A percentile compares a stretch with the other conserved stretches of the same genome.
These are phyloP conservation scores for Heteronetta atricapilla DNA, from an alignment of 2,113 vertebrate genomes.

Conservation along the genomic window DNA sequence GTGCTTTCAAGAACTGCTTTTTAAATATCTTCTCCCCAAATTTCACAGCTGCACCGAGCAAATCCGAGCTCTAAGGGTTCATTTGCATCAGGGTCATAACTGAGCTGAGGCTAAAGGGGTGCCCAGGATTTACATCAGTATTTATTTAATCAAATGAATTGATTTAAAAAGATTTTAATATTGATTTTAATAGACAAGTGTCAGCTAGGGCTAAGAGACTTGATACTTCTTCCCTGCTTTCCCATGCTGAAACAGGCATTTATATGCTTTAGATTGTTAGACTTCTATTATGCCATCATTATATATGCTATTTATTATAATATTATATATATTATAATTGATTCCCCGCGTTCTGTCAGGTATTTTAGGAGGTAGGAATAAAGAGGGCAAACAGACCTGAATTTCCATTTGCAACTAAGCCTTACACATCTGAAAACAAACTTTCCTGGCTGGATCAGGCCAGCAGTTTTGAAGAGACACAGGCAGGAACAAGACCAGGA, in stretches of 20 bases:
- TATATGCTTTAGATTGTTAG: background rate
- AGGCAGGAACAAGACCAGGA: accelerated
- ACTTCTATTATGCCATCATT: background rate
- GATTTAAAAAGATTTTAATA: background rate
- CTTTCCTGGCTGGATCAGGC: background rate
- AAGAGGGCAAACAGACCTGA: background rate
- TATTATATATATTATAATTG: background rate
- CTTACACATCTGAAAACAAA: background rate
- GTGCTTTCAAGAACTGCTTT: background rate
- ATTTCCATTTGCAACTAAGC: background rate
- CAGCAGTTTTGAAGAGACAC: background rate
- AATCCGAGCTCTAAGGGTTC: background rate
- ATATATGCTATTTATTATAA: background rate
- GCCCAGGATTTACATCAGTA: background rate
- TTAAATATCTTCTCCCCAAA: background rate
- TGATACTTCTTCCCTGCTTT: background rate
- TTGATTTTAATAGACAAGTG: too few relatives aligned
- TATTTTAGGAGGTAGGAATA: background rate
- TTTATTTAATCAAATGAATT: background rate
- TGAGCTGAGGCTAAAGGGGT: background rate
- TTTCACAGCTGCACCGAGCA: background rate
- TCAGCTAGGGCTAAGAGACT: background rate
- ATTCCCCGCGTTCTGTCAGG: background rate
- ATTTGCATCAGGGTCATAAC: background rate
- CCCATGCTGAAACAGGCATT: background rate